These are phyloP conservation scores for Heliopora coerulea DNA, from an alignment of 92 coral and sea anemone genomes.

Conservation along the genomic window DNA sequence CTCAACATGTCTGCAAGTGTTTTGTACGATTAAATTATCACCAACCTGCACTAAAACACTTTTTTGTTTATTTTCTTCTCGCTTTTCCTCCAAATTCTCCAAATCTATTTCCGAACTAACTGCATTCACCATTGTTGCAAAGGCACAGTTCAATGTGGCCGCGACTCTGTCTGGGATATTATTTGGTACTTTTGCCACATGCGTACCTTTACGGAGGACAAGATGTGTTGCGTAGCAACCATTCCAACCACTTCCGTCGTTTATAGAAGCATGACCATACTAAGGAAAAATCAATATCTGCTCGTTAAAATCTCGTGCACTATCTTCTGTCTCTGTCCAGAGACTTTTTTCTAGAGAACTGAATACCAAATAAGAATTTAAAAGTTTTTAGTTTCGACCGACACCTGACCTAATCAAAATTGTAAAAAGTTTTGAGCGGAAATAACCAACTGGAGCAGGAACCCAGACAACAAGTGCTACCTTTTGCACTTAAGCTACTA, in stretches of 20 bases:
- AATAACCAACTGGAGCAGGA: no score
- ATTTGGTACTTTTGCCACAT: slow-evolving; percentile 78
- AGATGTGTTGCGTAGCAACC: slow-evolving; percentile 94
- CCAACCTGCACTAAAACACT: slow-evolving; percentile 79
- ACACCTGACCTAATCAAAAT: no score
- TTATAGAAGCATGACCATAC: slow-evolving; percentile 78
- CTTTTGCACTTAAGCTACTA: no score
- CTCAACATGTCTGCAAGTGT: no score
- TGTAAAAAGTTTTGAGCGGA: no score
- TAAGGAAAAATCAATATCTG: slow-evolving; percentile 15
- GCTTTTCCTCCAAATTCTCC: slow-evolving; percentile 45
- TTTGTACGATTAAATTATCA: neutral
- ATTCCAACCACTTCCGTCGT: slow-evolving; percentile 72
- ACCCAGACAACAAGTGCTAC: no score
- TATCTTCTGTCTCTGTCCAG: no score
- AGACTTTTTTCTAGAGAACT: no score
- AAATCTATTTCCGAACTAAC: slow-evolving; percentile 32
- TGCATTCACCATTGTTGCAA: slow-evolving; percentile 90
- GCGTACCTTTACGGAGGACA: slow-evolving; percentile 81
- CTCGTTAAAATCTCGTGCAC: no score
- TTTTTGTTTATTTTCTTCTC: slow-evolving; percentile 46
- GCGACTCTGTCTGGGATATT: slow-evolving; percentile 66
- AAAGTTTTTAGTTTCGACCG: no score
- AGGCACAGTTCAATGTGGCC: slow-evolving; percentile 87
- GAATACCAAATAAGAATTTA: no score